phyloP scores from a whole-genome alignment of 2,797 vertebrate genomes.

The Tympanoctomys barrerae region DNA sequence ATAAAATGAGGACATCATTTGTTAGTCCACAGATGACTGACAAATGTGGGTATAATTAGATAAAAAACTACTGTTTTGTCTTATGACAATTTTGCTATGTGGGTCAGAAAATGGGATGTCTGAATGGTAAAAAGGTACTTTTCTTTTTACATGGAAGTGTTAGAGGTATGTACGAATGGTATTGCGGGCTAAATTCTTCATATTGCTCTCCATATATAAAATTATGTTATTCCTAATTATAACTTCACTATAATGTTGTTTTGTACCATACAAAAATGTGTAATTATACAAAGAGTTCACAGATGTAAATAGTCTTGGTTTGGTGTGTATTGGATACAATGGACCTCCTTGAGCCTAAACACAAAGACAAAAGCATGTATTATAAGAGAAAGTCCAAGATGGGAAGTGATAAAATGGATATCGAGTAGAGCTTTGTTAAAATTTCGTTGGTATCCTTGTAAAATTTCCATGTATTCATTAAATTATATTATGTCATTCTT shows the following conservation, averaged over 20 bases:
- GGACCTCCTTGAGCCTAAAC: constrained; percentile 90
- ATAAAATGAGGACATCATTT: background rate
- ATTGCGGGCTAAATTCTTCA: background rate
- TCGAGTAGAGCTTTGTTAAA: constrained; percentile 92
- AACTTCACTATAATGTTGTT: constrained; percentile 80
- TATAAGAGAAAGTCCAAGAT: constrained; percentile 91
- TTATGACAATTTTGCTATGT: background rate
- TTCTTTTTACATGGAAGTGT: constrained; percentile 21
- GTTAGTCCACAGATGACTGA: background rate
- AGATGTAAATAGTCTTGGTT: constrained; percentile 89
- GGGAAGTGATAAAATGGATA: constrained; percentile 97
- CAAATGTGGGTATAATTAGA: background rate
- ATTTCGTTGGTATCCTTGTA: constrained; percentile 88
- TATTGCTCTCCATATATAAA: constrained; percentile 75
- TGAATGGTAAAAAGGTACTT: constrained; percentile 2
- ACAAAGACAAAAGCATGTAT: constrained; percentile 93
- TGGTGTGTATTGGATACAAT: constrained; percentile 89
- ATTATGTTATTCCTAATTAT: constrained; percentile 78
- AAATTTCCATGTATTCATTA: constrained; percentile 93
- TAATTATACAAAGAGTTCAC: constrained; percentile 86
- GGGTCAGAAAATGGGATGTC: background rate
- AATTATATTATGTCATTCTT: constrained; percentile 91
- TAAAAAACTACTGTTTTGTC: background rate
- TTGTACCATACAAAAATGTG: constrained; percentile 80
- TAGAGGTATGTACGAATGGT: background rate